Percentiles rank a stretch among this genome's conserved stretches.
Evolutionary conservation across 2,113 vertebrate species (phyloP).

Genomic region (Agelaius tricolor): DNA sequence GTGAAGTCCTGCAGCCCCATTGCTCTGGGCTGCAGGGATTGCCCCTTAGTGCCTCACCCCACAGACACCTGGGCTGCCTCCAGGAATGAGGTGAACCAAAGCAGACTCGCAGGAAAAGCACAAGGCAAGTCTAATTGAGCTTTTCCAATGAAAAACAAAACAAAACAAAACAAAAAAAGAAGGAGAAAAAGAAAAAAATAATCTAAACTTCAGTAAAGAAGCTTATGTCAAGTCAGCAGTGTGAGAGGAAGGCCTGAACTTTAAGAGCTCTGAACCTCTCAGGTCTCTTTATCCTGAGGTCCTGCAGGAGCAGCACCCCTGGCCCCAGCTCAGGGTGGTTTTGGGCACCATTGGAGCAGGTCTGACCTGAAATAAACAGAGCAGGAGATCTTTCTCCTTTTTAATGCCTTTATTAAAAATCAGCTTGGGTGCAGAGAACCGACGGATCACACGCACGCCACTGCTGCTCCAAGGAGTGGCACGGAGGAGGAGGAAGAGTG

Average conservation of each 20-base stretch:
- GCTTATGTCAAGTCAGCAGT: not conserved
- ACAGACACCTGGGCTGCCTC: not conserved
- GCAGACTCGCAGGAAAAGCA: not conserved
- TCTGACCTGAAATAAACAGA: not conserved
- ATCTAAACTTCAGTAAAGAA: not conserved
- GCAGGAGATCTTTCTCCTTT: no score
- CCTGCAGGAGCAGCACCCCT: not conserved
- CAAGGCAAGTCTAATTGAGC: not conserved
- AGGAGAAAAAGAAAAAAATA: not conserved
- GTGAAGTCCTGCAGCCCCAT: not conserved
- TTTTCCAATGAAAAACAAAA: not conserved
- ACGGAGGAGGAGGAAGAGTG: no score
- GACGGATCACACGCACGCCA: no score
- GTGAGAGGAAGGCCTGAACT: not conserved
- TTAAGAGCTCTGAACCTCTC: not conserved
- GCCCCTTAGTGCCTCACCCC: not conserved
- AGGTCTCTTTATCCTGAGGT: not conserved
- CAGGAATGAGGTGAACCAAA: not conserved
- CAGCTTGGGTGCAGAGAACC: no score
- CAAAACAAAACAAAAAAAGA: not conserved
- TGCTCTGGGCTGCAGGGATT: not conserved
- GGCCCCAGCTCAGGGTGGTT: accelerated
- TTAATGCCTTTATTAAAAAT: no score
- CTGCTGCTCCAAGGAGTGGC: no score
- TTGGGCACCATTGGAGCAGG: not conserved